Evolutionary conservation across 2,888 invertebrate species (phyloP).

Genomic region (Carterocephalus palaemon): DNA sequence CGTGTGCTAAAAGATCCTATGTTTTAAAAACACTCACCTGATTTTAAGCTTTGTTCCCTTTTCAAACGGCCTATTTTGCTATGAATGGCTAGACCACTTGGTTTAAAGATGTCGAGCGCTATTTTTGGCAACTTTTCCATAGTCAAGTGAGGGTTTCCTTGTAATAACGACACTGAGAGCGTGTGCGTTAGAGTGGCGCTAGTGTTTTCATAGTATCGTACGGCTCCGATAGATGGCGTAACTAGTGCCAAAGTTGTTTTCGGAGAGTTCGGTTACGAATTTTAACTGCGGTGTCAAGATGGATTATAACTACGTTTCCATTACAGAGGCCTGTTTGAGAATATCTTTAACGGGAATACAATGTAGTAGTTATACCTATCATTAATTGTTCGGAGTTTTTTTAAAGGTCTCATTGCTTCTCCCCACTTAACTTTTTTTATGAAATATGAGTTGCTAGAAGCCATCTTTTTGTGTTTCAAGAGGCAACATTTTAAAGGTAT

Average conservation of each 20-base stretch:
- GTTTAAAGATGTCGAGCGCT: constrained; percentile 33
- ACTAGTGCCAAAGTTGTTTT: constrained; percentile 29
- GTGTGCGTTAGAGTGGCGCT: constrained; percentile 54
- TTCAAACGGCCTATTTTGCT: constrained; percentile 27
- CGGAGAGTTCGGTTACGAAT: constrained; percentile 1
- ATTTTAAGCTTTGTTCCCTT: constrained; percentile 26
- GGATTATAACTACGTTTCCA: no score
- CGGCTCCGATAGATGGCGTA: constrained; percentile 58
- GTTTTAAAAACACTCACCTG: background rate
- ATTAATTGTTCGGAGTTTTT: no score
- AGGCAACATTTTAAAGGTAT: no score
- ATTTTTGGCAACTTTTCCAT: constrained; percentile 63
- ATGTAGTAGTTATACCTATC: no score
- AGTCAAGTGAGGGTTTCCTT: constrained; percentile 49
- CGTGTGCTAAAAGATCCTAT: background rate
- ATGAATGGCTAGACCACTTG: constrained; percentile 24
- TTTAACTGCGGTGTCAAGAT: no score
- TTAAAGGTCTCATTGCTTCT: no score
- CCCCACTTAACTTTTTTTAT: no score
- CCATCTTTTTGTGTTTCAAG: no score
- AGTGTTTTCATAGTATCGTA: constrained; percentile 50
- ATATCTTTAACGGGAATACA: no score
- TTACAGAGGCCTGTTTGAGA: no score
- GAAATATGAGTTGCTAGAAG: no score
- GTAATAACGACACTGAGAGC: constrained; percentile 50